Evolutionary conservation across 2,888 invertebrate genomes (phyloP), one percentile per base, ranked within the genome.

Genomic region (Platypus cylindrus): DNA sequence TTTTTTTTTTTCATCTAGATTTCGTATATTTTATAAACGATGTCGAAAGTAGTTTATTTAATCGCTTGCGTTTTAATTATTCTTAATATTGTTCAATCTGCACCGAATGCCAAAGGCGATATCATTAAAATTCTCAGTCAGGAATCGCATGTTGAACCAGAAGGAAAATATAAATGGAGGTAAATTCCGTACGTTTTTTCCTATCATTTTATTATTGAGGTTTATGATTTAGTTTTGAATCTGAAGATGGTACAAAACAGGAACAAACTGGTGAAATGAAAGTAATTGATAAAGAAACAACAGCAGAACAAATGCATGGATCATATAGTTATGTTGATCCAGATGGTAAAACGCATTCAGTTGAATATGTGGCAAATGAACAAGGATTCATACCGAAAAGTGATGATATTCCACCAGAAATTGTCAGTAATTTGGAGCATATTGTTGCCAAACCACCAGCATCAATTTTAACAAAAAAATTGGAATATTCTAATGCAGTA

Each of bases 211-310:
- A 11, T 24, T 12, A 24, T 24, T 24, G 9, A 24, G 20, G 20
- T 9, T 9, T 9, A 7, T 9, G 20, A 66, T 41, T 26, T 49
- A 74, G 74, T 43, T 74, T 66, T 41, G 70, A 73, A 57, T 62
- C 68, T 7, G 69, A 63, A 3, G 72, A 74, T 50, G 75, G 75
- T n/a, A 69, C 71, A 0, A 68, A 64, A 53, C 69, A 68, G 16
- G 64, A 60, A 30, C 69, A 71, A 45, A 60, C 62, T 40, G 75
- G 76, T n/a, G 56, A 64, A 49, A 5, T 30, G 17, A 22, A 35
- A 17, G n/a, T 49, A n/a, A 5, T 30, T 3, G 17, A 11, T 8
- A n/a, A 66, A 66, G 36, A 25, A 11, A 34, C 35, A 9, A 30
- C 2, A 68, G 70, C 3, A 41, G 32, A 32, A 25, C 17, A n/a